These are phyloP conservation scores for Streptopelia turtur DNA, from an alignment of 2,797 vertebrate genomes.

Conservation along the genomic window DNA sequence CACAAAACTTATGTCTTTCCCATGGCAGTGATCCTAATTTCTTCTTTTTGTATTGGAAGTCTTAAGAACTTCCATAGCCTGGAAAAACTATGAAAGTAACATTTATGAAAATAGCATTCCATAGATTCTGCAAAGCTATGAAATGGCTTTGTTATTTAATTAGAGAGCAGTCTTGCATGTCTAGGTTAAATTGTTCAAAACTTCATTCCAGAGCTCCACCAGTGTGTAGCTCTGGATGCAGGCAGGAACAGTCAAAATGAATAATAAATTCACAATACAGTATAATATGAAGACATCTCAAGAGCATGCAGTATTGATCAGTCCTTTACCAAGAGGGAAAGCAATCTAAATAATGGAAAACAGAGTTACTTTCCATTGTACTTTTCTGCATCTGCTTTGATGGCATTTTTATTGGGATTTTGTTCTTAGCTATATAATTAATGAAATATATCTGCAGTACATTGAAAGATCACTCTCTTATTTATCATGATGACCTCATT, in stretches of 20 bases:
- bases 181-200: not conserved
- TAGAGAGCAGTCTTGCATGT: not conserved
- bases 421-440: not conserved
- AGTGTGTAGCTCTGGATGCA: not conserved
- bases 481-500: not conserved
- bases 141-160: not conserved
- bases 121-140: not conserved
- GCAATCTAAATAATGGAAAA: not conserved
- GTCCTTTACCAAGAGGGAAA: not conserved
- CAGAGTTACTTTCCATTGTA: not conserved
- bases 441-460: not conserved
- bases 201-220: not conserved
- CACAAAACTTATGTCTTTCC: not conserved
- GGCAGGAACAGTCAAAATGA: not conserved
- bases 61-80: not conserved
- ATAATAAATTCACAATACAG: not conserved
- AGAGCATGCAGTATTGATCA: not conserved
- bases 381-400: not conserved
- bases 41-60: not conserved
- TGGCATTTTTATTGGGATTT: not conserved
- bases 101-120: not conserved
- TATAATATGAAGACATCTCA: not conserved
- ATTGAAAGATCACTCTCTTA: not conserved
- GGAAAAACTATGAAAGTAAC: not conserved
- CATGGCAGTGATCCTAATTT: not conserved